These are phyloP conservation scores for Drosophila peninsularis DNA, from an alignment of 2,888 invertebrate genomes.

Conservation along the genomic window DNA sequence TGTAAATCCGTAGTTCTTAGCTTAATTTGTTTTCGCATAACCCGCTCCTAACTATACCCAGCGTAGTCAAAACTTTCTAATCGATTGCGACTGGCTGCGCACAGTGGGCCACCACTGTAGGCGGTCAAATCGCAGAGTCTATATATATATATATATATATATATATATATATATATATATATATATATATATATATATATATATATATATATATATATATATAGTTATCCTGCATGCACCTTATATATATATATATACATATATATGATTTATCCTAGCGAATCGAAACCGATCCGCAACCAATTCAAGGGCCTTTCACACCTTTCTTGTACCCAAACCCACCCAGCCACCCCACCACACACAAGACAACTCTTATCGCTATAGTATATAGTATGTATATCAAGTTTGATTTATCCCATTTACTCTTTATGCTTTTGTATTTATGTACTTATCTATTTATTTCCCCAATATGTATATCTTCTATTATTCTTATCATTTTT, in stretches of 20 bases:
- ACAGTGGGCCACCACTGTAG: slow-evolving; percentile 29
- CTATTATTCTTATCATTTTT: slow-evolving; percentile 21
- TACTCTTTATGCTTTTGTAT: slow-evolving; percentile 74
- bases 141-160: slow-evolving; percentile 18
- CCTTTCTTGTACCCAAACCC: not conserved
- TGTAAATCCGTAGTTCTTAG: slow-evolving; percentile 58
- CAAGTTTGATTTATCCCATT: slow-evolving; percentile 43
- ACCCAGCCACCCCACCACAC: slow-evolving; percentile 12
- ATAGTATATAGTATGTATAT: slow-evolving; percentile 29
- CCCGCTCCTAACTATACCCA: slow-evolving; percentile 50
- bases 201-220: slow-evolving; percentile 6
- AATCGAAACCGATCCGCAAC: slow-evolving; percentile 23
- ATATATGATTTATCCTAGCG: not conserved
- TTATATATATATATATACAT: slow-evolving; percentile 19
- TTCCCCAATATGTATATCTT: slow-evolving; percentile 52
- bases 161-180: not conserved
- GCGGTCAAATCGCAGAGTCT: slow-evolving; percentile 5
- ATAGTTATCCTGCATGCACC: slow-evolving; percentile 52
- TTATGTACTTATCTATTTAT: slow-evolving; percentile 65
- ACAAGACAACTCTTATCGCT: slow-evolving; percentile 6
- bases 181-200: slow-evolving; percentile 18
- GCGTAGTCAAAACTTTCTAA: slow-evolving; percentile 16
- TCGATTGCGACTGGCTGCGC: slow-evolving; percentile 26
- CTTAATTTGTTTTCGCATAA: slow-evolving; percentile 56
- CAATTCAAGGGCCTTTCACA: slow-evolving; percentile 6